Evolutionary conservation across 2,888 invertebrate genomes (phyloP).

Genomic region (Gryllus longicercus): DNA sequence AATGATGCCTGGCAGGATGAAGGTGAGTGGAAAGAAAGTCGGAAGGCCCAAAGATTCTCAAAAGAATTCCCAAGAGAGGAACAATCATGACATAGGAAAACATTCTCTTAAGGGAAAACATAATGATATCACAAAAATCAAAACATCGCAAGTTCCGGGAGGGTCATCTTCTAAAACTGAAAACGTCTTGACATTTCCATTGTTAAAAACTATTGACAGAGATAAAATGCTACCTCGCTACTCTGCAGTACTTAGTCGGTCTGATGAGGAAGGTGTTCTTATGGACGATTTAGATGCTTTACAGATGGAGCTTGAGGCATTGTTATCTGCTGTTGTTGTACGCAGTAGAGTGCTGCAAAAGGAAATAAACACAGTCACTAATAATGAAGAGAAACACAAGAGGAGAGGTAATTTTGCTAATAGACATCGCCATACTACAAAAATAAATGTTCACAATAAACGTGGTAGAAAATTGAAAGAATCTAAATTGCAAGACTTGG

Average conservation of each 20-base stretch:
- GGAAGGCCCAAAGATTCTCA: conserved; percentile 17
- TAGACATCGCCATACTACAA: background rate
- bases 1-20: conserved; percentile 2
- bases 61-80: background rate
- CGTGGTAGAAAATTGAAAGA: conserved; percentile 54
- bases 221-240: conserved; percentile 64
- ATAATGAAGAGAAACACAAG: conserved; percentile 49
- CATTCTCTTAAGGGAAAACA: conserved; percentile 12
- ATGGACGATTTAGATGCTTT: conserved; percentile 86
- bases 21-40: background rate
- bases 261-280: conserved; percentile 71
- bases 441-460: background rate
- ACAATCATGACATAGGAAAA: background rate
- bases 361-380: conserved; percentile 42
- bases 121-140: conserved; percentile 26
- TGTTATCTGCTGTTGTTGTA: conserved; percentile 78
- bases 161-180: conserved; percentile 29
- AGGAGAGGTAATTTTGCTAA: conserved; percentile 52
- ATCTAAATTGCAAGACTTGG: conserved; percentile 55
- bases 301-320: conserved; percentile 81
- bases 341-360: conserved; percentile 68
- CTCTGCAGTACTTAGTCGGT: conserved; percentile 56
- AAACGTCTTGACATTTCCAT: conserved; percentile 50
- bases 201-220: conserved; percentile 68
- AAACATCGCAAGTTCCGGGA: background rate